Evolutionary conservation across 2,888 invertebrate species (phyloP), one percentile per base, ranked within the genome.

Genomic region (Dorcus hopei): DNA sequence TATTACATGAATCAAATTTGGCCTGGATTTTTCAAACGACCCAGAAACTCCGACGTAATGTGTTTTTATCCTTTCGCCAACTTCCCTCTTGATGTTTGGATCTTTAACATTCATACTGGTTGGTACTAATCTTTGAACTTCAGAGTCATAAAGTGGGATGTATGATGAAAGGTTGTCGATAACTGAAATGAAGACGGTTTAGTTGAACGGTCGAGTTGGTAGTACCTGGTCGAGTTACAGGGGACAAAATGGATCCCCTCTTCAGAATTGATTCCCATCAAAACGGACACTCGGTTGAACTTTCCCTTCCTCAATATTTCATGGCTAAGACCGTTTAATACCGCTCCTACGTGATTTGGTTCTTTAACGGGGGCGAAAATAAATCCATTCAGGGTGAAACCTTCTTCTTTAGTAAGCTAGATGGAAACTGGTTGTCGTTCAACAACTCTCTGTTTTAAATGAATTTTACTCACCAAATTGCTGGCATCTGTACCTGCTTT

Each of bases 331-430:
- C 45, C 43, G n/a, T n/a, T 38, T 16, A 54, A 54, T 8, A 54
- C 43, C 1, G 54, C 19, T 11, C 38, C 45, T 5, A 11, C 14
- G 8, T 19, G 14, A 9, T 38, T 14, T 33, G 26, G 26, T 47
- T 54, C 54, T 38, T 26, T 11, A 9, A 54, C 54, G 4, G 54
- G 54, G 9, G 48, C 54, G 26, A 45, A 54, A 33, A 11, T 45
- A 33, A 54, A 45, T 33, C 54, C 54, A 11, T 54, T 45, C 16
- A 54, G 33, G n/a, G 54, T 38, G 23, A 14, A 19, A 11, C 16
- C 26, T 8, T 33, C 26, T 1, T 33, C 26, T 33, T 33, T 33
- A 33, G 26, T 33, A 33, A 33, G 26, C 26, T 33, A 33, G 26
- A 33, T 7, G 3, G 26, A 39, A 16, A 16, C 19, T 16, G 19